Evolutionary conservation across 2,797 vertebrate species (phyloP), one percentile per base, ranked within the genome.

Genomic region (Petrocephalus schoutedeni): DNA sequence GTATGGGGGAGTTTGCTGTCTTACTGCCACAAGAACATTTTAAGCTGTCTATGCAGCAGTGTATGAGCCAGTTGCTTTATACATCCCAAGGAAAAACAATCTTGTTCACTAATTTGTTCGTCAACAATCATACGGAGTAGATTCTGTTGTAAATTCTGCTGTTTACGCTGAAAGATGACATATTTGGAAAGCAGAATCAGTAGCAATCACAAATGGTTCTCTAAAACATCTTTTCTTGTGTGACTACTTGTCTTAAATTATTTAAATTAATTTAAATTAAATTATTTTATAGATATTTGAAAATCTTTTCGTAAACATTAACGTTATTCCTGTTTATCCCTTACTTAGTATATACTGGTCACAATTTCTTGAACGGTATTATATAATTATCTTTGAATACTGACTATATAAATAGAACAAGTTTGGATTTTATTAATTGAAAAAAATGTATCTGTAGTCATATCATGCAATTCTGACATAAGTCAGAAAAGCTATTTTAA

Each of bases 121-220:
- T 77, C 71, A n/a, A 49, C 71, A 49, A 77, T 77, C 71, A 77
- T 77, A 19, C 49, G 71, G 71, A 45, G 71, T 77, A 45, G 71
- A 45, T 77, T 67, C 23, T 87, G 14, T 87, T 87, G 86, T 54
- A 16, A 87, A 87, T 71, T 54, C 86, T 32, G 19, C 32, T 49
- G 61, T 87, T 87, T 21, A 87, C 0, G 21, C 61, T 67, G 45
- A 64, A 21, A 28, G 7, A 64, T 49, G 59, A 45, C 49, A 67
- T 54, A 61, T 32, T 32, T 87, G 23, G 49, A 74, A 54, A n/a
- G 53, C 67, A 7, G 41, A 58, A 86, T 19, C 28, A 86, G 32
- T 9, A 2, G 16, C 19, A 61, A 58, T 77, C 71, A 77, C 2
- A 36, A 77, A 4, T 45, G 28, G 28, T 36, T 28, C 64, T 77